A percentile compares a stretch with the other conserved stretches of the same genome.
phyloP scores from a whole-genome alignment of 2,888 invertebrate genomes.

The Ditula angustiorana region DNA sequence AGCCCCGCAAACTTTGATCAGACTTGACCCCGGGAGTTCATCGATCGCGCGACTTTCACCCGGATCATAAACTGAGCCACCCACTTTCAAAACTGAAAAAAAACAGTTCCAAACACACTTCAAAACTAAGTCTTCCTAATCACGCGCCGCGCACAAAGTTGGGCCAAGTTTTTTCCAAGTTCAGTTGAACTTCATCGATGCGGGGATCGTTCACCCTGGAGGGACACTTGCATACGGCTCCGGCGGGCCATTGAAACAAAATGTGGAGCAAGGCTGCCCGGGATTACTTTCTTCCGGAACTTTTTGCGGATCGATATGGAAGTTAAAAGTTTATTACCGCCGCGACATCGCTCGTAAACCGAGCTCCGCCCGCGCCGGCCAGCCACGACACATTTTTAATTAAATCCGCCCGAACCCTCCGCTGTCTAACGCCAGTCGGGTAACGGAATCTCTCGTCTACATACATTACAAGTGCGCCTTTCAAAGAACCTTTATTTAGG shows the following conservation, averaged over 20 bases:
- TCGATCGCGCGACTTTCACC: conserved; percentile 84
- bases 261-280: conserved; percentile 83
- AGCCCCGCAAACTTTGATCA: conserved; percentile 81
- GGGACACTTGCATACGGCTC: conserved; percentile 83
- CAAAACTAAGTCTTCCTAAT: conserved; percentile 85
- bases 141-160: conserved; percentile 83
- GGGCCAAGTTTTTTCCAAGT: conserved; percentile 82
- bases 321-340: conserved; percentile 79
- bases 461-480: conserved; percentile 50
- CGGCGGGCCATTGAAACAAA: conserved; percentile 77
- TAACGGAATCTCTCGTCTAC: conserved; percentile 39
- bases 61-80: conserved; percentile 85
- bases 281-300: conserved; percentile 81
- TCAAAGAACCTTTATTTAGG: conserved; percentile 73
- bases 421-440: conserved; percentile 17
- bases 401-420: conserved; percentile 41
- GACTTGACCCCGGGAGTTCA: conserved; percentile 79
- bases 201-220: conserved; percentile 83
- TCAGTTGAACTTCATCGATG: conserved; percentile 83
- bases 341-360: conserved; percentile 66
- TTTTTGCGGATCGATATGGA: conserved; percentile 81
- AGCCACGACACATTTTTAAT: conserved; percentile 49
- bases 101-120: conserved; percentile 82
- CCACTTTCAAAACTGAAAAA: conserved; percentile 84
- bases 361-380: conserved; percentile 52